These are phyloP conservation scores for Paramacrobiotus metropolitanus DNA, from an alignment of 1,140 invertebrate species.

Conservation along the genomic window DNA sequence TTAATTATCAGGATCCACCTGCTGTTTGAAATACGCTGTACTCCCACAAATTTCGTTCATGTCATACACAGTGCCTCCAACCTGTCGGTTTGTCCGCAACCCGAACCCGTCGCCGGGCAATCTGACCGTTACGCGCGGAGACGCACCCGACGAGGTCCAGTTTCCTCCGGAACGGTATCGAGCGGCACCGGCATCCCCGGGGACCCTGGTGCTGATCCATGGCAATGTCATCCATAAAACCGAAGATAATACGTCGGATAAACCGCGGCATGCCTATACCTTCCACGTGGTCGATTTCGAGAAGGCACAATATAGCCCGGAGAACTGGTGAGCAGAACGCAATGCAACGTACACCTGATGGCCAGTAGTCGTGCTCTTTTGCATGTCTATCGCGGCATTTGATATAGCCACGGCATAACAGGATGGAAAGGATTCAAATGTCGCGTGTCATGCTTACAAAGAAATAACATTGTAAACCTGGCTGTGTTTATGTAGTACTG, in stretches of 20 bases:
- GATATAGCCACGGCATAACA: no score
- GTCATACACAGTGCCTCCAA: constrained; percentile 11
- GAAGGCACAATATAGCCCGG: constrained; percentile 42
- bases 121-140: constrained; percentile 25
- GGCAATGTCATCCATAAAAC: constrained; percentile 82
- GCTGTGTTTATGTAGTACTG: no score
- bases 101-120: constrained; percentile 33
- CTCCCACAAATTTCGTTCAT: no score
- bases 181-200: constrained; percentile 50
- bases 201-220: constrained; percentile 64
- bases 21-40: no score
- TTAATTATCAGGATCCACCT: no score
- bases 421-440: no score
- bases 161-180: constrained; percentile 57
- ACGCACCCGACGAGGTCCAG: constrained; percentile 34
- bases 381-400: no score
- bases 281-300: constrained; percentile 72
- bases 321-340: no score
- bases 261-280: constrained; percentile 75
- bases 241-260: constrained; percentile 50
- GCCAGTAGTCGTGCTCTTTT: no score
- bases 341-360: no score
- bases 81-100: constrained; percentile 40
- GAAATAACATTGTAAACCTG: no score
- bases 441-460: no score